phyloP scores from a whole-genome alignment of 64 coral and sea anemone species.

The Porites lutea region DNA sequence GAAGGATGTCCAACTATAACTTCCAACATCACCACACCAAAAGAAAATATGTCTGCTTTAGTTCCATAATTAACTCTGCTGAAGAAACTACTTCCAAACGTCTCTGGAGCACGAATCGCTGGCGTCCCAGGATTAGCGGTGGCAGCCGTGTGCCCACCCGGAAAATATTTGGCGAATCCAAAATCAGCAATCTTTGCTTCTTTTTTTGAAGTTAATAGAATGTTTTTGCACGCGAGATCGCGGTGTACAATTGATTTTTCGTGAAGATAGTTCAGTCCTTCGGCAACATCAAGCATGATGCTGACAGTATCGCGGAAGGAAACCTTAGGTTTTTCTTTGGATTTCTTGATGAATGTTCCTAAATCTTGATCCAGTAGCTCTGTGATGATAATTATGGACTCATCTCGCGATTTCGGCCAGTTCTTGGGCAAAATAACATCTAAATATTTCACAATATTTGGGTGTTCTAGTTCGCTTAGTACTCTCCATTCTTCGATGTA shows the following conservation, averaged over 20 bases:
- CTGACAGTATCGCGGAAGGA: conserved; percentile 64
- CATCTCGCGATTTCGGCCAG: background rate
- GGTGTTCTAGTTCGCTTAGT: conserved; percentile 55
- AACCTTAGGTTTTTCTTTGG: conserved; percentile 24
- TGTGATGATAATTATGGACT: conserved; percentile 69
- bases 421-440: conserved; percentile 31
- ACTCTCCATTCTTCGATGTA: conserved; percentile 51
- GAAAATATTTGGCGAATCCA: conserved; percentile 74
- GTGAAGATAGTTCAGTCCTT: conserved; percentile 86
- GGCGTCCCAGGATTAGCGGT: conserved; percentile 41
- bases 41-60: conserved; percentile 73
- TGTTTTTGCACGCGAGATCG: conserved; percentile 84
- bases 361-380: conserved; percentile 87
- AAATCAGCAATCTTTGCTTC: conserved; percentile 85
- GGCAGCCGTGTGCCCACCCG: conserved; percentile 35
- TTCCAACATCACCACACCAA: conserved; percentile 70
- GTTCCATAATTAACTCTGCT: conserved; percentile 34
- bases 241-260: conserved; percentile 59
- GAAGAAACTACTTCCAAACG: conserved; percentile 14
- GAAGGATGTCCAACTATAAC: conserved; percentile 64
- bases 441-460: conserved; percentile 64
- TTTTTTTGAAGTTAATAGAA: conserved; percentile 52
- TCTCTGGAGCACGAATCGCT: conserved; percentile 50
- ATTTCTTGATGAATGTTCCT: conserved; percentile 42
- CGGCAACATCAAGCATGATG: conserved; percentile 83